phyloP scores from a whole-genome alignment of 2,888 invertebrate species.

The Taphrorychus bicolor region DNA sequence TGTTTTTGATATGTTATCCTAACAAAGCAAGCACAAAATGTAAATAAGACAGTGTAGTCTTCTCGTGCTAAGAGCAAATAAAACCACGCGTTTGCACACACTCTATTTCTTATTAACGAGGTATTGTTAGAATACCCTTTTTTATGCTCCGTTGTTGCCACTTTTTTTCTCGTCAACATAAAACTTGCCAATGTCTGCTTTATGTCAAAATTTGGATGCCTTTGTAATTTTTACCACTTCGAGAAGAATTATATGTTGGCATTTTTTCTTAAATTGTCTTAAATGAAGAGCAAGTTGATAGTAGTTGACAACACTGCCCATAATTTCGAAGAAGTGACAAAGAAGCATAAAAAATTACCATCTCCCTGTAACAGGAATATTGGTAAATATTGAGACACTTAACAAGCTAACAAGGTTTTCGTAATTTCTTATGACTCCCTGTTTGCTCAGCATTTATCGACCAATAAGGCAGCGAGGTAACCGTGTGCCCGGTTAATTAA shows the following conservation, averaged over 20 bases:
- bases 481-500: conserved; percentile 21
- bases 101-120: conserved; percentile 39
- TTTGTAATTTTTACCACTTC: too few relatives aligned
- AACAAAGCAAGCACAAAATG: conserved; percentile 38
- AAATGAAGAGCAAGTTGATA: too few relatives aligned
- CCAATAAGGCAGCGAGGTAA: conserved; percentile 22
- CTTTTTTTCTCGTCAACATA: too few relatives aligned
- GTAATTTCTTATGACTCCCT: conserved; percentile 37
- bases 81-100: conserved; percentile 42
- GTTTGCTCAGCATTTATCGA: conserved; percentile 27
- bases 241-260: too few relatives aligned
- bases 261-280: too few relatives aligned
- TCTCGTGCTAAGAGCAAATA: conserved; percentile 42
- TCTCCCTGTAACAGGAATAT: conserved; percentile 18
- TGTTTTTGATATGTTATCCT: conserved; percentile 36
- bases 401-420: conserved; percentile 38
- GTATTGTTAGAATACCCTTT: conserved; percentile 31
- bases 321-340: conserved; percentile 10
- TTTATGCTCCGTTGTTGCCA: conserved; percentile 20
- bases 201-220: too few relatives aligned
- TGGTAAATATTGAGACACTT: conserved; percentile 38
- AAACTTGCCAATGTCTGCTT: too few relatives aligned
- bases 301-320: conserved; percentile 19
- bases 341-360: conserved; percentile 18
- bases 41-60: conserved; percentile 36